Conservation (phyloP, 2,888 invertebrate genomes). For the Philereme vetulata region DNA sequence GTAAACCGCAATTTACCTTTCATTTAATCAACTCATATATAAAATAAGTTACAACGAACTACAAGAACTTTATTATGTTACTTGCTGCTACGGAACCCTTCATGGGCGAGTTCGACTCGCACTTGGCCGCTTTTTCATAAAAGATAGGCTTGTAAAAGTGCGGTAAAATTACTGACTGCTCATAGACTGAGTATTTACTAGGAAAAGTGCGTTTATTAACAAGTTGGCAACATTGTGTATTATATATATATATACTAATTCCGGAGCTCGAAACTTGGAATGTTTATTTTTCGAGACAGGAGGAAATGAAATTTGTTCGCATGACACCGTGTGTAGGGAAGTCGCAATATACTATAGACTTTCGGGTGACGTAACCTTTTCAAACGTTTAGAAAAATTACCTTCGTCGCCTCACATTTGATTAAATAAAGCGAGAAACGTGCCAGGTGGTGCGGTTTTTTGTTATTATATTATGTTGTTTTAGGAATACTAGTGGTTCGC, state of each 20-base stretch:
- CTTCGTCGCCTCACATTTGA: conserved; percentile 15
- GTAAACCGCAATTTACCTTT: too few relatives aligned
- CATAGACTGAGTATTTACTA: conserved; percentile 11
- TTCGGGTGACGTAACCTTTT: conserved; percentile 16
- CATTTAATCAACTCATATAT: too few relatives aligned
- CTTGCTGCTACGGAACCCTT: too few relatives aligned
- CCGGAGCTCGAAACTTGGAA: conserved; percentile 26
- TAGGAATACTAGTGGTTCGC: too few relatives aligned
- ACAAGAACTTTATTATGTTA: too few relatives aligned
- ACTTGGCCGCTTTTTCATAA: too few relatives aligned
- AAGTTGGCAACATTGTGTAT: conserved; percentile 16
- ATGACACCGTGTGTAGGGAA: conserved; percentile 23
- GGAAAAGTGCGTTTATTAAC: conserved; percentile 13
- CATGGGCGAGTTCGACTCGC: too few relatives aligned
- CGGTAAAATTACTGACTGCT: conserved; percentile 23
- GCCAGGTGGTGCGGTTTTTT: conserved; percentile 5
- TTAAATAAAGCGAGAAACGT: conserved; percentile 6
- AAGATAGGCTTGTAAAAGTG: conserved; percentile 30
- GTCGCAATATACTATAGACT: conserved; percentile 12
- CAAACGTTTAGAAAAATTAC: conserved; percentile 15
- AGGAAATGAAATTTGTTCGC: conserved; percentile 35
- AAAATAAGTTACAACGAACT: too few relatives aligned
- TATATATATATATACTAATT: conserved; percentile 33
- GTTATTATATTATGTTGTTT: too few relatives aligned
- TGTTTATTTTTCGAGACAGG: conserved; percentile 32